Base-by-base conservation (phyloP, 2,888 invertebrate species). In the Eubasilissa splendida region DNA sequence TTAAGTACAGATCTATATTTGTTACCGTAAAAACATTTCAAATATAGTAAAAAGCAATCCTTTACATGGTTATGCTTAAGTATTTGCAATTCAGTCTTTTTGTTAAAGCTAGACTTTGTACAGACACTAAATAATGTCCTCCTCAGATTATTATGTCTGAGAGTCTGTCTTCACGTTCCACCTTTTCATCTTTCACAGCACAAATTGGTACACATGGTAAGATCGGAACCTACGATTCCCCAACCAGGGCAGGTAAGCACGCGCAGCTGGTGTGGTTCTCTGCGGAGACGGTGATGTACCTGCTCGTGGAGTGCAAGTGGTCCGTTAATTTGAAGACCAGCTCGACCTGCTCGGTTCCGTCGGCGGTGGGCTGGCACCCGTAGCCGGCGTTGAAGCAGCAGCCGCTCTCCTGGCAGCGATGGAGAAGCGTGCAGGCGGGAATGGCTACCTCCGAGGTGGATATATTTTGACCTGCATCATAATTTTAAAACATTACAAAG, bases 261-360 rank as follows among this genome's bases (percentile, higher is more conserved):
- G 73, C 79, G 78, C 87, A 87, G 8, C 66, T 79, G 9, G 84
- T 85, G 71, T 87, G 87, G 31, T 87, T 87, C 14, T 85, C 85
- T 22, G 86, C 85, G n/a, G 76, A 79, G n/a, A 87, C 85, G 84
- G 85, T 78, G 50, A 53, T 75, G 73, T 77, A 86, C 33, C 50
- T 56, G 33, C 10, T 9, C 0, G 12, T 22, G 33, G 9, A 8
- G 58, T 59, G 42, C n/a, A 74, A 14, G n/a, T 3, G 2, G 3
- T 74, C 42, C 12, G 12, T 12, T 5, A 74, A 22, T 52, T 52
- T 60, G 52, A 76, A 65, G 50, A 9, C 7, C 22, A 9, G 65
- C 53, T 76, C 63, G 9, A 65, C 63, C 9, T 76, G n/a, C n/a
- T 65, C 52, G n/a, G 11, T 5, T 4, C 42, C 42, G 0, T 7